Conservation (phyloP, 2,797 vertebrate genomes). For the Neosalanx taihuensis region DNA sequence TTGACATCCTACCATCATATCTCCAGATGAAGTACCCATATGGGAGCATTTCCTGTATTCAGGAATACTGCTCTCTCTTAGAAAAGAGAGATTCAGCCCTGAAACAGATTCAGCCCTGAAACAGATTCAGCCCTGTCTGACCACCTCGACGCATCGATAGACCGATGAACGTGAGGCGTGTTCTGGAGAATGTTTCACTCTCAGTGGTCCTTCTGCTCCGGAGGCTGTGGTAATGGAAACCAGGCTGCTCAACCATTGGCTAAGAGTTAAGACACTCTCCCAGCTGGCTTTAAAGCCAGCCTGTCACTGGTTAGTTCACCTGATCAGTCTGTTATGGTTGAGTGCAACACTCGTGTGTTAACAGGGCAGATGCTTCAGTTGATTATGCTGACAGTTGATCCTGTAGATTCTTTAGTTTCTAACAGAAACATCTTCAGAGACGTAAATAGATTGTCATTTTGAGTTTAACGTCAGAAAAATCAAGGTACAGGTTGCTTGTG, state of each 20-base stretch:
- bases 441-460: not conserved
- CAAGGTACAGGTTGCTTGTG: slow-evolving; percentile 36
- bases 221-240: too few relatives aligned
- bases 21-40: slow-evolving; percentile 9
- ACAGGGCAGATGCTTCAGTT: not conserved
- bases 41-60: too few relatives aligned
- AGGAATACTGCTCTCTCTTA: too few relatives aligned
- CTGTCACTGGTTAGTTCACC: too few relatives aligned
- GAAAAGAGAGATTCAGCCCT: not conserved
- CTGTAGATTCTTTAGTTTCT: not conserved
- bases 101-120: not conserved
- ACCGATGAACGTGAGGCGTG: too few relatives aligned
- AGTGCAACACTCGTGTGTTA: too few relatives aligned
- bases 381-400: not conserved
- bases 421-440: not conserved
- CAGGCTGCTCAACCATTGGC: too few relatives aligned
- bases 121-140: not conserved
- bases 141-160: not conserved
- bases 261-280: too few relatives aligned
- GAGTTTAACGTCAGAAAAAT: slow-evolving; percentile 25
- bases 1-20: slow-evolving; percentile 14
- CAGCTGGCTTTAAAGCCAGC: too few relatives aligned
- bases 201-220: too few relatives aligned
- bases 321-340: slow-evolving; percentile 16
- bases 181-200: too few relatives aligned